Percentiles rank a stretch among this genome's conserved stretches.
phyloP scores from a whole-genome alignment of 2,113 vertebrate genomes.

The Heterocephalus glaber region DNA sequence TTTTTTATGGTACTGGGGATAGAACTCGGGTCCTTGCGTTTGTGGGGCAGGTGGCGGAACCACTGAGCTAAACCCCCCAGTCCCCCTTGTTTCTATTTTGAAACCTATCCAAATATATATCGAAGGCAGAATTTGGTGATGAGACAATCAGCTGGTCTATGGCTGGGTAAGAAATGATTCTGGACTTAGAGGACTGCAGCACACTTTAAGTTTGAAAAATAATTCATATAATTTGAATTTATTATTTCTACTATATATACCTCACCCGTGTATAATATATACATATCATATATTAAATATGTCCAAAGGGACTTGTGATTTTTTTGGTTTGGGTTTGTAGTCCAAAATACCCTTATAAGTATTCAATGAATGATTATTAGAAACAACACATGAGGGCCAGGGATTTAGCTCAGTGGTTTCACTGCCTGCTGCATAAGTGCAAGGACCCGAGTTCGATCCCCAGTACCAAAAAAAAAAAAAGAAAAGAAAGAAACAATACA shows the following conservation, averaged over 20 bases:
- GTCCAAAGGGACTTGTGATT: not conserved
- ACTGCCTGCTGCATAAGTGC: too few relatives aligned
- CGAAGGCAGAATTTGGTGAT: conserved; percentile 59
- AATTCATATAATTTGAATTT: not conserved
- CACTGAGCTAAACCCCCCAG: too few relatives aligned
- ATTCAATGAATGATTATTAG: not conserved
- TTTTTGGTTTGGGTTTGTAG: not conserved
- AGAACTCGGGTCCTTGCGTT: too few relatives aligned
- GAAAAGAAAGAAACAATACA: conserved; percentile 10
- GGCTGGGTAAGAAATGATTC: not conserved
- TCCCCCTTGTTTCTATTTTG: conserved; percentile 57
- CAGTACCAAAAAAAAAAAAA: too few relatives aligned
- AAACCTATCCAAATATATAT: conserved; percentile 66
- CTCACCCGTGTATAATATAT: not conserved
- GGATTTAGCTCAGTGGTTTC: too few relatives aligned
- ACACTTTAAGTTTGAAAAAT: conserved; percentile 35
- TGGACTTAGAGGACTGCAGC: not conserved
- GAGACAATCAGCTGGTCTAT: not conserved
- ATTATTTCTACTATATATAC: not conserved
- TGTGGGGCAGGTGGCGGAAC: too few relatives aligned
- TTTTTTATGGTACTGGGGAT: too few relatives aligned
- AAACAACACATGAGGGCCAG: not conserved
- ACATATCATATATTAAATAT: not conserved
- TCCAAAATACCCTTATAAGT: conserved; percentile 33
- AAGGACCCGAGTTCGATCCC: too few relatives aligned